Base-by-base conservation (phyloP, 2,113 vertebrate genomes). In the Mustelus asterias region DNA sequence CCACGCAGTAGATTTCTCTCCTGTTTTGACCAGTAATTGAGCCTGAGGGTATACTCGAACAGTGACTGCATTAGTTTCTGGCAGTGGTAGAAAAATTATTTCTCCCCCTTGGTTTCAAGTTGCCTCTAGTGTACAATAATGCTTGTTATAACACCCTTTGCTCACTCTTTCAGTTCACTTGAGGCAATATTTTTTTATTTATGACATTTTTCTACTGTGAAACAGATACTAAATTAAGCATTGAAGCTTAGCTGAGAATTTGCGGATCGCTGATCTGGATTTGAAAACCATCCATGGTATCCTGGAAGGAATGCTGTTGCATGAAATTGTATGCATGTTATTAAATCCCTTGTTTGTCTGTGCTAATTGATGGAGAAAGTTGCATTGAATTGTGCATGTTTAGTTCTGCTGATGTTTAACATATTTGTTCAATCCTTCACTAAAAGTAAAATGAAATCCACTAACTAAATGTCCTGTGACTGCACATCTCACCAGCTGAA, bases 191-290 rank as follows among this genome's bases (percentile, higher is more conserved):
- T 96, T 89, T 97, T 96, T 97, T 97, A 96, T 97, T 96, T 97
- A 96, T 97, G 97, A 96, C 96, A 96, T 96, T 97, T 95, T 96
- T 96, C 96, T 96, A 96, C 96, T 96, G 96, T 96, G 96, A 94
- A 96, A 96, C 96, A 97, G 97, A 97, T 97, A 97, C 96, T 97
- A 97, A 97, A 98, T 97, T 97, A 98, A 97, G 96, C 96, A 97
- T 96, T 96, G 96, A 96, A 97, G 96, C 96, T 97, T 97, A 97
- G 96, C 0, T 0, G 96, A 97, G 97, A 98, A 97, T 97, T 96
- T 96, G 96, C 86, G 96, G 96, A 97, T 97, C 10, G 96, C 96
- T 98, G 97, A 97, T 96, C 96, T 94, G 96, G 94, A 97, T 97
- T 97, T 97, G 96, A 97, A 97, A 97, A 96, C 48, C 95, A 33